These are phyloP conservation scores for Pammene aurita DNA, from an alignment of 2,888 invertebrate species.

Conservation along the genomic window DNA sequence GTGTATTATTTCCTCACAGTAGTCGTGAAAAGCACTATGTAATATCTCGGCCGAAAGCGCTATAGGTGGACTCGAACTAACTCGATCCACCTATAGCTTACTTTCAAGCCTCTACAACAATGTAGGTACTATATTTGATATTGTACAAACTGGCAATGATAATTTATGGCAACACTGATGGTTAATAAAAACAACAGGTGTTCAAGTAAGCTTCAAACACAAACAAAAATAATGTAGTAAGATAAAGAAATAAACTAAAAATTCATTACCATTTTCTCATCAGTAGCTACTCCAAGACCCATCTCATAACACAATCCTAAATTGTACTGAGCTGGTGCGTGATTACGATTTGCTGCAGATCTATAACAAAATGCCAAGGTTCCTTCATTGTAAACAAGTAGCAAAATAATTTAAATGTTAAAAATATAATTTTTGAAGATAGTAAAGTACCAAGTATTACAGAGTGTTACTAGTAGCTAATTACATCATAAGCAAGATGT, in stretches of 20 bases:
- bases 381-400: too few relatives aligned
- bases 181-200: too few relatives aligned
- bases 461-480: not conserved
- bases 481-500: not conserved
- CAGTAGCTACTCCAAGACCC: constrained; percentile 84
- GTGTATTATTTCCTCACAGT: too few relatives aligned
- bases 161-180: too few relatives aligned
- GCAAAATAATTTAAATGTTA: not conserved
- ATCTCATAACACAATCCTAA: constrained; percentile 87
- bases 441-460: not conserved
- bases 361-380: constrained; percentile 48
- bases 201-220: not conserved
- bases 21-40: too few relatives aligned
- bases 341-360: constrained; percentile 83
- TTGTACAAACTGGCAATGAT: too few relatives aligned
- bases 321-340: constrained; percentile 86
- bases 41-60: too few relatives aligned
- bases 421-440: not conserved
- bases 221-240: not conserved
- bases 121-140: too few relatives aligned
- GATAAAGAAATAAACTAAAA: too few relatives aligned
- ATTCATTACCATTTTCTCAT: constrained; percentile 83
- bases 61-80: too few relatives aligned
- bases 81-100: too few relatives aligned
- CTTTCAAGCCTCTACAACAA: too few relatives aligned